Percentiles rank a stretch among this genome's conserved stretches.
These are phyloP conservation scores for Drymonia ruficornis DNA, from an alignment of 2,888 invertebrate species.

Conservation along the genomic window DNA sequence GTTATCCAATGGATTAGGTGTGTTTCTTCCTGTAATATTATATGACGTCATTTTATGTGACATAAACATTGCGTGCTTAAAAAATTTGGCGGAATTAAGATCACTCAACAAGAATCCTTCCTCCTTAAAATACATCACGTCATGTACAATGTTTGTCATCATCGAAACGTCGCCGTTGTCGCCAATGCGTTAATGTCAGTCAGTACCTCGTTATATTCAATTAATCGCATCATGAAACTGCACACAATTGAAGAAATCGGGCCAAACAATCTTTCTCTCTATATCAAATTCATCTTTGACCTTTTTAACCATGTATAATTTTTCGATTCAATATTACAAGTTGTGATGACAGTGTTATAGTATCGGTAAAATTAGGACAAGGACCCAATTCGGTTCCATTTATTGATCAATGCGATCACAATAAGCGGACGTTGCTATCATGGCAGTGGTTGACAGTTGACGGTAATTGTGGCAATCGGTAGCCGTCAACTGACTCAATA, in stretches of 20 bases:
- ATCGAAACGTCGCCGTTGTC: background rate
- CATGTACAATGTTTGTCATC: background rate
- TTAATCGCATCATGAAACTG: background rate
- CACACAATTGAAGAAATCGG: background rate
- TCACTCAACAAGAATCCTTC: background rate
- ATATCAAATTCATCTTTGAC: constrained; percentile 1
- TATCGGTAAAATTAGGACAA: constrained; percentile 62
- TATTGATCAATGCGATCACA: constrained; percentile 68
- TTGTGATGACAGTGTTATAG: constrained; percentile 33
- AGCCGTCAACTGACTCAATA: constrained; percentile 45
- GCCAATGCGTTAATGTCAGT: too few species aligned
- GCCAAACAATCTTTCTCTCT: constrained; percentile 4
- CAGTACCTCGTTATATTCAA: background rate
- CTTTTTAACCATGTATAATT: background rate
- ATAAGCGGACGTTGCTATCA: constrained; percentile 76
- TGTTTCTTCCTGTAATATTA: constrained; percentile 5
- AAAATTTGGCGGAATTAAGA: background rate
- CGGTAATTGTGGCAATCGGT: constrained; percentile 64
- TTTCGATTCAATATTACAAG: background rate
- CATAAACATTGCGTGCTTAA: background rate
- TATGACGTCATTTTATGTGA: background rate
- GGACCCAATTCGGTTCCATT: constrained; percentile 58
- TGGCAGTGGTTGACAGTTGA: constrained; percentile 45
- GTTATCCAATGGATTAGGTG: constrained; percentile 18
- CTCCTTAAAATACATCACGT: too few species aligned